Conservation (phyloP, 2,797 vertebrate species). For the Acrossocheilus fasciatus region DNA sequence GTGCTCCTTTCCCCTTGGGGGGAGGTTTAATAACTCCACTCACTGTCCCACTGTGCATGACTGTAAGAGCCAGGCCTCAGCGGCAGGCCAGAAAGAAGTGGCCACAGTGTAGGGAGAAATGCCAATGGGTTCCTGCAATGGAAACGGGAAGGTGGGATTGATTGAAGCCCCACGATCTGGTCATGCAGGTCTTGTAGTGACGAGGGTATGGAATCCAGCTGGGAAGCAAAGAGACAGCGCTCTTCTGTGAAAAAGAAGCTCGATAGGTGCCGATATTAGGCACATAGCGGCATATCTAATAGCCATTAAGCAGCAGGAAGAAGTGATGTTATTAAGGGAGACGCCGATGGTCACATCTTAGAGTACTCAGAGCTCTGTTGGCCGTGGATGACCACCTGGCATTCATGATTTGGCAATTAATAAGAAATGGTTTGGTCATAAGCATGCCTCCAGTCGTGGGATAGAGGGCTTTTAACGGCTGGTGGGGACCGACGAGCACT, state of each 20-base stretch:
- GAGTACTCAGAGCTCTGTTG: constrained; percentile 42
- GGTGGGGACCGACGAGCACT: constrained; percentile 35
- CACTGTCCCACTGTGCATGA: constrained; percentile 49
- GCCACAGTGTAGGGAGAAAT: neutral
- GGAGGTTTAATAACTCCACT: constrained; percentile 55
- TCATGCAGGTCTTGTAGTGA: constrained; percentile 14
- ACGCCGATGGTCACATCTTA: constrained; percentile 36
- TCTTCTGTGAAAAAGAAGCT: neutral
- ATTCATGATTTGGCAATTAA: constrained; percentile 55
- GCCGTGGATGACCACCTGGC: constrained; percentile 37
- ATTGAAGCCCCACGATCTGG: constrained; percentile 17
- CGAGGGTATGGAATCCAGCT: constrained; percentile 5
- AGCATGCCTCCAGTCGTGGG: constrained; percentile 44
- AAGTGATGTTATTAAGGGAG: constrained; percentile 46
- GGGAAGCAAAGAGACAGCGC: constrained; percentile 6
- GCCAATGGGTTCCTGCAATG: constrained; percentile 7
- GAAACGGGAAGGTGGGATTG: neutral
- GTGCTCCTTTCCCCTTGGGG: neutral
- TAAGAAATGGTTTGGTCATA: constrained; percentile 49
- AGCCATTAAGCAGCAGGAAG: constrained; percentile 46
- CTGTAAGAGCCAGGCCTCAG: constrained; percentile 18
- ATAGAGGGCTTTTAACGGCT: neutral
- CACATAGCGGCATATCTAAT: constrained; percentile 40
- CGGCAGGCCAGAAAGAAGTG: neutral
- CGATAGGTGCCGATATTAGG: constrained; percentile 14